Percentiles rank a stretch among this genome's conserved stretches.
phyloP scores from a whole-genome alignment of 2,888 invertebrate species.

The Cancer borealis region DNA sequence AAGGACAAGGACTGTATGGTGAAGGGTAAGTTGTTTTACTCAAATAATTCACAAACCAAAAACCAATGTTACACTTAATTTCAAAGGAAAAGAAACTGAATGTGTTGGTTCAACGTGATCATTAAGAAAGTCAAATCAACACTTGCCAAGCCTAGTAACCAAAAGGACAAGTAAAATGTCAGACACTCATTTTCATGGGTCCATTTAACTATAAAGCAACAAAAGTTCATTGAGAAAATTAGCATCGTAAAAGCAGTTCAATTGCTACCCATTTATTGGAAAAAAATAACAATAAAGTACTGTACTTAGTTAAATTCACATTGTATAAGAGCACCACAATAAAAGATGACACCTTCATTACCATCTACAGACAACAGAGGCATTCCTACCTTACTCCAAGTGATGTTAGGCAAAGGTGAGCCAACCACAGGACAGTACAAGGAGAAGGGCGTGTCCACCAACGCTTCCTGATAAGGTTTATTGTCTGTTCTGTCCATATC shows the following conservation, averaged over 20 bases:
- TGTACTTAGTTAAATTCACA: no score
- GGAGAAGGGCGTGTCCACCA: conserved; percentile 79
- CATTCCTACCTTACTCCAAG: conserved; percentile 79
- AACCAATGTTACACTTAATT: no score
- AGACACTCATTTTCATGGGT: no score
- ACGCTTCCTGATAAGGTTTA: conserved; percentile 72
- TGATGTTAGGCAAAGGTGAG: conserved; percentile 80
- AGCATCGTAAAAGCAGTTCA: background rate
- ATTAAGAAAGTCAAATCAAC: no score
- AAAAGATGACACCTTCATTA: background rate
- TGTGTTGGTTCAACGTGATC: no score
- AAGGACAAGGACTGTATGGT: background rate
- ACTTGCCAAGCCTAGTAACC: no score
- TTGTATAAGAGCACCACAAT: background rate
- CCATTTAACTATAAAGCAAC: no score
- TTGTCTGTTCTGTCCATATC: background rate
- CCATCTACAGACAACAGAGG: background rate
- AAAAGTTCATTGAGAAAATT: background rate
- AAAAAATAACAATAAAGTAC: background rate
- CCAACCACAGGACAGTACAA: conserved; percentile 81
- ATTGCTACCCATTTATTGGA: background rate
- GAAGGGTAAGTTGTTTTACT: background rate
- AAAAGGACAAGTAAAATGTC: no score
- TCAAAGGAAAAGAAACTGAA: no score
- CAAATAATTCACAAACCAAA: no score